A percentile compares a stretch with the other conserved stretches of the same genome.
phyloP scores from a whole-genome alignment of 2,797 vertebrate genomes.

The Kryptolebias ocellatus region DNA sequence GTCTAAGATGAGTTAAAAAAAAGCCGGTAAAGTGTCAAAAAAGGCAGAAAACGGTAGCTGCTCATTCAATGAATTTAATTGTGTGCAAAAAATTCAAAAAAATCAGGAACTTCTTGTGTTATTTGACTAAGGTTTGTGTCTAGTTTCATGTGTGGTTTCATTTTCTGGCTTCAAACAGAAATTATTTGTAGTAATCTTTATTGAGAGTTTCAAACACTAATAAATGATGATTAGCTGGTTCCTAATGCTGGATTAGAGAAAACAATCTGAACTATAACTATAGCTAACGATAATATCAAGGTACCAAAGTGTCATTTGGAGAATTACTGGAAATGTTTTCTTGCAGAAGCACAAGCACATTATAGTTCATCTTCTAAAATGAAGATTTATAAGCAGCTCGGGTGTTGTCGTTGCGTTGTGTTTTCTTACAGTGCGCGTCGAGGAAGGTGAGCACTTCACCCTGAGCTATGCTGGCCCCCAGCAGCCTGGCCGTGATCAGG shows the following conservation, averaged over 20 bases:
- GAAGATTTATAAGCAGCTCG: background rate
- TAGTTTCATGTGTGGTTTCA: background rate
- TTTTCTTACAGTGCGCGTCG: conserved; percentile 93
- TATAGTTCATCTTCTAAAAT: background rate
- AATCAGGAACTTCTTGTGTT: background rate
- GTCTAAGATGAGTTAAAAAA: background rate
- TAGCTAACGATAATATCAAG: no score
- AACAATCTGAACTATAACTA: no score
- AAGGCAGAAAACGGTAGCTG: background rate
- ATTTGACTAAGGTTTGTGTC: background rate
- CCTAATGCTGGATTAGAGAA: no score
- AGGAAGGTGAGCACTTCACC: conserved; percentile 95
- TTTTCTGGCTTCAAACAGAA: background rate
- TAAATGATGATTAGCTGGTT: background rate
- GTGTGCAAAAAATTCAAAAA: background rate
- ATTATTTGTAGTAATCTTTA: no score
- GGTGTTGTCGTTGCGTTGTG: background rate
- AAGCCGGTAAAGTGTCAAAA: background rate
- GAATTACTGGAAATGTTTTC: no score
- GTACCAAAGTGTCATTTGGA: no score
- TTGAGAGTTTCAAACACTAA: no score
- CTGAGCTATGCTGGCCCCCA: conserved; percentile 90
- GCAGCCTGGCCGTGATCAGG: conserved; percentile 91
- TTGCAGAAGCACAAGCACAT: background rate
- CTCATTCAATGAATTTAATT: background rate